Evolutionary conservation across 2,888 invertebrate genomes (phyloP).

Genomic region (Electrophaes corylata): DNA sequence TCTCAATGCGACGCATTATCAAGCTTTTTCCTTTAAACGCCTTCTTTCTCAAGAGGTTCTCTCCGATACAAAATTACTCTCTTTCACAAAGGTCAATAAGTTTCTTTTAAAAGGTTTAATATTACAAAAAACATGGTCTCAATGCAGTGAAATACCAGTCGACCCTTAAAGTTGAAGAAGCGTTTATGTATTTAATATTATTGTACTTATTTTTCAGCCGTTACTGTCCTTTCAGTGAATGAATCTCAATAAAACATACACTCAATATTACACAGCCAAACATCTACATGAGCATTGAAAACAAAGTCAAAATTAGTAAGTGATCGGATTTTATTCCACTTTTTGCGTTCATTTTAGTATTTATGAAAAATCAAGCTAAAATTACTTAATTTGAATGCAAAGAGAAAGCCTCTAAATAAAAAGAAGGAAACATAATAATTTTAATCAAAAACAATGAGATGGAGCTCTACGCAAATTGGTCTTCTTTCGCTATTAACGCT

Average conservation of each 20-base stretch:
- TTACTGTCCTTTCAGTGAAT: no score
- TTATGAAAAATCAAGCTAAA: neutral
- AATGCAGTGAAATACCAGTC: neutral
- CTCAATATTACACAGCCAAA: no score
- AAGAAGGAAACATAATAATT: constrained; percentile 71
- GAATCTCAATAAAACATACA: no score
- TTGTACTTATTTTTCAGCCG: no score
- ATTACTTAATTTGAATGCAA: constrained; percentile 30
- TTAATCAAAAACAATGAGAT: constrained; percentile 81
- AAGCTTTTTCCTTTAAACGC: constrained; percentile 39
- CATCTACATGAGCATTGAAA: neutral
- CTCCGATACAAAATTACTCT: constrained; percentile 54
- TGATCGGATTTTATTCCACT: neutral
- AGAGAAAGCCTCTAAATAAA: constrained; percentile 46
- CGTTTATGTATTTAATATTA: neutral
- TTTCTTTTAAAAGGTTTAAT: constrained; percentile 47
- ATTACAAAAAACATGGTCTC: constrained; percentile 30
- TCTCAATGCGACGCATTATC: constrained; percentile 40
- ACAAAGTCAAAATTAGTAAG: no score
- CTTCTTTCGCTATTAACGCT: constrained; percentile 71
- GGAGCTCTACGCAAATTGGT: constrained; percentile 72
- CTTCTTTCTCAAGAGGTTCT: constrained; percentile 40
- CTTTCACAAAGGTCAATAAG: constrained; percentile 54
- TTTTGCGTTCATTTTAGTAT: neutral
- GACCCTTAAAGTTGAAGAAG: neutral